Percentiles rank a stretch among this genome's conserved stretches.
phyloP scores from a whole-genome alignment of 2,113 vertebrate genomes.

The Acrocephalus kingi region DNA sequence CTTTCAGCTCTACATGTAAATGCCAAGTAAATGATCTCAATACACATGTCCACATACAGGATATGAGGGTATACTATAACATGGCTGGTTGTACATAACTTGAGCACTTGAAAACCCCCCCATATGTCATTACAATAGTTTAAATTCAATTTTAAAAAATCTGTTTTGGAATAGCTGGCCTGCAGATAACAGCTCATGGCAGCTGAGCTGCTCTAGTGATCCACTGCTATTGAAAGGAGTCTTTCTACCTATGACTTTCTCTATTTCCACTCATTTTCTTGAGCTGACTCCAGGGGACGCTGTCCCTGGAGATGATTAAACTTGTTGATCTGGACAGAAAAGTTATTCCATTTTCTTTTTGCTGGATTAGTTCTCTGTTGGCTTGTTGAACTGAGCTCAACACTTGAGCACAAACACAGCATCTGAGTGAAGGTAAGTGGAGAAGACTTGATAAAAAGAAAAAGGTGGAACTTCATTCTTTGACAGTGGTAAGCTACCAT shows the following conservation, averaged over 20 bases:
- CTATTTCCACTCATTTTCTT: neutral
- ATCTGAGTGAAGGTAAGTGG: neutral
- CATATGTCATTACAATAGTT: neutral
- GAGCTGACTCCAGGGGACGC: neutral
- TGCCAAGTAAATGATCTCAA: neutral
- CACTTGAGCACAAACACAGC: neutral
- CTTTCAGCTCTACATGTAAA: neutral
- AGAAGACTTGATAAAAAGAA: neutral
- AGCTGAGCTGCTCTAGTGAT: neutral
- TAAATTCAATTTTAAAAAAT: neutral
- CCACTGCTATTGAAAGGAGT: neutral
- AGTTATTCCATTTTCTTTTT: neutral
- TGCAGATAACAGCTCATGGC: neutral
- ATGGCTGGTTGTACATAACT: neutral
- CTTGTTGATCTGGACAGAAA: neutral
- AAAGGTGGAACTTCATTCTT: neutral
- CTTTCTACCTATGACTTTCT: neutral
- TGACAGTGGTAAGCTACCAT: neutral
- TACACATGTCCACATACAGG: neutral
- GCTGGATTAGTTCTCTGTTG: neutral
- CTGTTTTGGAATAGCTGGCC: neutral
- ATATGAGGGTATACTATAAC: neutral
- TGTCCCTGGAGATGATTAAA: neutral
- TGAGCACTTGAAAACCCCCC: neutral
- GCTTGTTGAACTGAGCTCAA: neutral